A percentile compares a stretch with the other conserved stretches of the same genome.
Conservation (phyloP, 2,113 vertebrate species). For the Neogale vison region DNA sequence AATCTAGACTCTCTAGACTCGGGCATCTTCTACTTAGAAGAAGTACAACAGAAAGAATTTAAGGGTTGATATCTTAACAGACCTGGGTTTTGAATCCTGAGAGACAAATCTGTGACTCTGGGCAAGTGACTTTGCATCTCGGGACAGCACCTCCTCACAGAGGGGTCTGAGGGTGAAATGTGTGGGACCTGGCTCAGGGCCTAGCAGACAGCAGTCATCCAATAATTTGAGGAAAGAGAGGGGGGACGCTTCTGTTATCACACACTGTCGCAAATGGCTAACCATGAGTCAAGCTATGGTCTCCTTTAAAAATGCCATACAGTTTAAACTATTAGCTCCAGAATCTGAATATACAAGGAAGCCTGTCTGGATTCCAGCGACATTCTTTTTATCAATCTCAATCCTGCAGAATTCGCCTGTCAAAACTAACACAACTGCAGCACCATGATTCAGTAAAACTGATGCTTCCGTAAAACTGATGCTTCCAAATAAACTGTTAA, state of each 20-base stretch:
- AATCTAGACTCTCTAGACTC: background rate
- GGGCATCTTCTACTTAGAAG: background rate
- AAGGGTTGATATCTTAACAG: background rate
- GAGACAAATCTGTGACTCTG: background rate
- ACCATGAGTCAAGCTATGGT: background rate
- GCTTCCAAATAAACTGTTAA: slow-evolving; percentile 25
- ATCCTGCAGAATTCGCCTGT: background rate
- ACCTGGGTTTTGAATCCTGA: background rate
- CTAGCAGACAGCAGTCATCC: background rate
- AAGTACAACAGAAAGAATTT: background rate
- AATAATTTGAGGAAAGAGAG: background rate
- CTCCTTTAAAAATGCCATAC: background rate
- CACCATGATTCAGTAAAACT: background rate
- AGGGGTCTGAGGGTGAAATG: background rate
- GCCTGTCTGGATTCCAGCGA: background rate
- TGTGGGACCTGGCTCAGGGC: no score
- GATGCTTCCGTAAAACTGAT: slow-evolving; percentile 5
- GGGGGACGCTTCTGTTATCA: background rate
- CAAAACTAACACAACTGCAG: background rate
- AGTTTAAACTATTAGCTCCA: background rate
- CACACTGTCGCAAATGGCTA: background rate
- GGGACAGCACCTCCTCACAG: background rate
- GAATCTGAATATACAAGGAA: background rate
- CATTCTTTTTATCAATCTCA: background rate
- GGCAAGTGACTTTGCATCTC: background rate